Conservation (phyloP, 2,797 vertebrate genomes). For the Amblyraja radiata region DNA sequence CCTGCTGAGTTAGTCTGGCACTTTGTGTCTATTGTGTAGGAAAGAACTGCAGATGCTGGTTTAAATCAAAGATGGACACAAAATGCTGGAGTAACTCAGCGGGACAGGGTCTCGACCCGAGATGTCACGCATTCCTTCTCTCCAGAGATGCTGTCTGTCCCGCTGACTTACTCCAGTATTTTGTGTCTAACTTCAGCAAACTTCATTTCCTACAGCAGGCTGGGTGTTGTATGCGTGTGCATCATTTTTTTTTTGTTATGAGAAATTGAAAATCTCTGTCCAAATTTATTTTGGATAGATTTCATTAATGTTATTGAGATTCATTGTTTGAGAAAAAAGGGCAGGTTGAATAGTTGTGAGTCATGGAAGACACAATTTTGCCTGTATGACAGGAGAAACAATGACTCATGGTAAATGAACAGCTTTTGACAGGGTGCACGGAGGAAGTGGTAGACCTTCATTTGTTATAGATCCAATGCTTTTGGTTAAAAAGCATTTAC, state of each 20-base stretch:
- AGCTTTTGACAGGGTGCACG: background rate
- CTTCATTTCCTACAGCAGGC: background rate
- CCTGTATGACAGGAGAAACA: background rate
- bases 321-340: background rate
- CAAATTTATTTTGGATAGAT: background rate
- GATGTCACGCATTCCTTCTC: too few species aligned
- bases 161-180: too few species aligned
- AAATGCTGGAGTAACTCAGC: too few species aligned
- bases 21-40: too few species aligned
- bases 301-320: slow-evolving; percentile 1
- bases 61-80: too few species aligned
- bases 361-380: slow-evolving; percentile 9
- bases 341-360: background rate
- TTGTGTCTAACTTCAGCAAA: background rate
- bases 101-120: too few species aligned
- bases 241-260: background rate
- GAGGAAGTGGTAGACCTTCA: background rate
- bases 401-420: background rate
- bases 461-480: too few species aligned
- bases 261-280: slow-evolving; percentile 2
- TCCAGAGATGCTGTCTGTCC: too few species aligned
- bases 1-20: too few species aligned
- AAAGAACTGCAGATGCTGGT: too few species aligned
- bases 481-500: background rate
- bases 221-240: background rate